Evolutionary conservation across 2,113 vertebrate species (phyloP).

Genomic region (Amblyopsis rosae): DNA sequence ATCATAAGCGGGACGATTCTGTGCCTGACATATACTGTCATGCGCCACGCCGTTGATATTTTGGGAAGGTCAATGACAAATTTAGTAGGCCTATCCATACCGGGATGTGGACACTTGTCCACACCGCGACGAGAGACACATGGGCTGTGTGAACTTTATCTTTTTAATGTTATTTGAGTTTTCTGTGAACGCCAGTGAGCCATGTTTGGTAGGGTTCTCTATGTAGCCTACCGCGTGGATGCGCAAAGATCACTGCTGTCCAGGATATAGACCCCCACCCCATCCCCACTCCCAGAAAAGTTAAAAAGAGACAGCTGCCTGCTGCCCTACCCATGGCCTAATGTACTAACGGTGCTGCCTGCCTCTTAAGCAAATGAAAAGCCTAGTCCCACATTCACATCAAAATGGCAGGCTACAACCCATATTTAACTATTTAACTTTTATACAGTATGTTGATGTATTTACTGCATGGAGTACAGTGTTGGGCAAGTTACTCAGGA

Average conservation of each 20-base stretch:
- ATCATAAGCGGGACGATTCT: neutral
- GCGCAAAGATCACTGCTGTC: slow-evolving; percentile 19
- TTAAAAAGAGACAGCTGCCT: slow-evolving; percentile 43
- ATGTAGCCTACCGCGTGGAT: slow-evolving; percentile 25
- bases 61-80: slow-evolving; percentile 76
- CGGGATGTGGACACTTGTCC: no score
- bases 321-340: slow-evolving; percentile 39
- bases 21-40: slow-evolving; percentile 12
- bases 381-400: slow-evolving; percentile 40
- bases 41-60: slow-evolving; percentile 55
- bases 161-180: no score
- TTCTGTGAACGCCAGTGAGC: slow-evolving; percentile 33
- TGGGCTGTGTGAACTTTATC: no score
- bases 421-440: no score
- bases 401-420: slow-evolving; percentile 3
- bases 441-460: neutral
- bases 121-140: no score
- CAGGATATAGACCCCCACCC: neutral
- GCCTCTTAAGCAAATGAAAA: slow-evolving; percentile 58
- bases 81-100: slow-evolving; percentile 55
- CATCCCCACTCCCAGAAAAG: neutral
- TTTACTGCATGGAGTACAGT: no score
- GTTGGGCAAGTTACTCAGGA: no score
- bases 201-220: slow-evolving; percentile 41
- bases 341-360: slow-evolving; percentile 55